Evolutionary conservation across 2,797 vertebrate species (phyloP), one percentile per base, ranked within the genome.

Genomic region (Craterocephalus amniculus): DNA sequence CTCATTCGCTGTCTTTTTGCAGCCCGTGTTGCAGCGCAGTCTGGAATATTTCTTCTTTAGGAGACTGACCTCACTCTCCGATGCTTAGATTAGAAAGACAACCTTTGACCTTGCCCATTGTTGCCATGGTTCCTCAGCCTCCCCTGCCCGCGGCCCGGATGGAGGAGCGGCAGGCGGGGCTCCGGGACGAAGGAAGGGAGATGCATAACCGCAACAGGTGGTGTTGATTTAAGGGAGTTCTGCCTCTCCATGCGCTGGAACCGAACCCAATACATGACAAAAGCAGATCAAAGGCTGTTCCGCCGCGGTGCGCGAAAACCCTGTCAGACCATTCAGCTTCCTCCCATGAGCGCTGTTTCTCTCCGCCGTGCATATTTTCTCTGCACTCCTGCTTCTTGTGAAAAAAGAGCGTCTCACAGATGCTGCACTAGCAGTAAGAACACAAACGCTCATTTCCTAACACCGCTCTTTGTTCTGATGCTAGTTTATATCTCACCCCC

Each of bases 161-260:
- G 58, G 72, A 77, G 67, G 72, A 71, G 77, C 67, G 56, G 45
- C 72, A 64, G 79, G 76, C 70, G 61, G 43, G 71, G 63, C 75
- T 79, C 51, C 4, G 55, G 55, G 24, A 31, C 7, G 40, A 67
- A 74, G 67, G 71, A 78, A 59, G 68, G 70, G 52, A 73, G 70
- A 92, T 91, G 89, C 83, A 86, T 85, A 81, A 86, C 80, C 86
- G 69, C 90, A 91, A 93, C 92, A 94, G 93, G 92, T 93, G 94
- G 92, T 91, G 91, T 90, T 91, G 82, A 91, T 93, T 93, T 92
- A 90, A 86, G 84, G 82, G 74, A 87, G 86, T 86, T 87, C 81
- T 87, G 88, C 76, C 81, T 89, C 82, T 87, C 84, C 89, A 75
- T 83, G 85, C 31, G 81, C 80, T 91, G 87, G 85, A 87, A 81